phyloP scores from a whole-genome alignment of 2,797 vertebrate genomes.

The Acomys russatus region DNA sequence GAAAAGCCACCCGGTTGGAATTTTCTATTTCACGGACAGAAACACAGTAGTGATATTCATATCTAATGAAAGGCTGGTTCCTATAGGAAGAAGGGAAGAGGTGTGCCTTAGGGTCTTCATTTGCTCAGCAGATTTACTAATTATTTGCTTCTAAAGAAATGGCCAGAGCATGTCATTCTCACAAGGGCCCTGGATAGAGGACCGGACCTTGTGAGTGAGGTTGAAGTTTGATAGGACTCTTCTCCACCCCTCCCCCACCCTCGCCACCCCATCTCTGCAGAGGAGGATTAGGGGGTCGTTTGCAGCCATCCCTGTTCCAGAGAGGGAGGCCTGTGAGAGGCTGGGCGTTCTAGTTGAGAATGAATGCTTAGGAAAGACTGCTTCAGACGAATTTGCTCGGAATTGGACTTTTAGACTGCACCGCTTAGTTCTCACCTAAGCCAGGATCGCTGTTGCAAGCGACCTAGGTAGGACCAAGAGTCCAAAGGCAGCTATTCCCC shows the following conservation, averaged over 20 bases:
- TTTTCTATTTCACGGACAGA: neutral
- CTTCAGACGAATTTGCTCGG: rapidly evolving
- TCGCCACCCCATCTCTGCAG: neutral
- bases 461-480: neutral
- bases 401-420: neutral
- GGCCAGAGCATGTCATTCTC: neutral
- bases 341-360: neutral
- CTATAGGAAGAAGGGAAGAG: neutral
- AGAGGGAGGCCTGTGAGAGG: neutral
- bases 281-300: neutral
- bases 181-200: neutral
- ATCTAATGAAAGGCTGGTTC: neutral
- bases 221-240: rapidly evolving
- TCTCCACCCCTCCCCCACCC: no score
- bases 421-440: neutral
- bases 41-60: conserved; percentile 1
- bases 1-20: neutral
- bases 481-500: neutral
- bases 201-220: no score
- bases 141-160: neutral
- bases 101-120: neutral
- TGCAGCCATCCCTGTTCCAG: no score
- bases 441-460: neutral
- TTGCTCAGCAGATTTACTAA: neutral
- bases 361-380: neutral